Percentiles rank a stretch among this genome's conserved stretches.
Evolutionary conservation across 2,797 vertebrate species (phyloP).

Genomic region (Pelobates cultripes): DNA sequence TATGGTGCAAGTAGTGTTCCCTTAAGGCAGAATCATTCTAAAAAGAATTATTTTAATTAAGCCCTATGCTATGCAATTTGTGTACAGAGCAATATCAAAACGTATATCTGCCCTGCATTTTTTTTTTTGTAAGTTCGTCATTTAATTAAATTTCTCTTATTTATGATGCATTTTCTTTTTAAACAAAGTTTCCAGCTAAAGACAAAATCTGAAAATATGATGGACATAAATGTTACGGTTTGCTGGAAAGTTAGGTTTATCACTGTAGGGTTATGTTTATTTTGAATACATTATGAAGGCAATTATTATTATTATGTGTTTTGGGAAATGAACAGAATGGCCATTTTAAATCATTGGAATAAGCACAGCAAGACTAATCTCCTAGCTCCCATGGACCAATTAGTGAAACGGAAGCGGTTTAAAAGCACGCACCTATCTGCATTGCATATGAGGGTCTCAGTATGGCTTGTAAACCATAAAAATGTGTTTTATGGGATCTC

Average conservation of each 20-base stretch:
- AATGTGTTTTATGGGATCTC: slow-evolving; percentile 27
- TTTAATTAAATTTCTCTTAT: too few relatives aligned
- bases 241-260: background rate
- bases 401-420: slow-evolving; percentile 23
- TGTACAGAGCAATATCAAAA: too few relatives aligned
- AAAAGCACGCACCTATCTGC: slow-evolving; percentile 23
- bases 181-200: too few relatives aligned
- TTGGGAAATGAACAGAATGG: slow-evolving; percentile 31
- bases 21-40: too few relatives aligned
- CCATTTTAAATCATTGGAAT: slow-evolving; percentile 41
- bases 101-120: too few relatives aligned
- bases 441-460: slow-evolving; percentile 28
- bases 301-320: slow-evolving; percentile 45
- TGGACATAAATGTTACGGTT: background rate
- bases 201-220: too few relatives aligned
- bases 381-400: slow-evolving; percentile 16
- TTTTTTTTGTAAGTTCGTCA: too few relatives aligned
- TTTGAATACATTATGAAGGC: background rate
- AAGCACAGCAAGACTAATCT: slow-evolving; percentile 39
- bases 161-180: too few relatives aligned
- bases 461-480: slow-evolving; percentile 12
- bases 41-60: too few relatives aligned
- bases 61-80: too few relatives aligned
- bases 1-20: too few relatives aligned
- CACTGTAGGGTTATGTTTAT: background rate